Evolutionary conservation across 2,797 vertebrate species (phyloP), one percentile per base, ranked within the genome.

Genomic region (Orestias chungarensis): DNA sequence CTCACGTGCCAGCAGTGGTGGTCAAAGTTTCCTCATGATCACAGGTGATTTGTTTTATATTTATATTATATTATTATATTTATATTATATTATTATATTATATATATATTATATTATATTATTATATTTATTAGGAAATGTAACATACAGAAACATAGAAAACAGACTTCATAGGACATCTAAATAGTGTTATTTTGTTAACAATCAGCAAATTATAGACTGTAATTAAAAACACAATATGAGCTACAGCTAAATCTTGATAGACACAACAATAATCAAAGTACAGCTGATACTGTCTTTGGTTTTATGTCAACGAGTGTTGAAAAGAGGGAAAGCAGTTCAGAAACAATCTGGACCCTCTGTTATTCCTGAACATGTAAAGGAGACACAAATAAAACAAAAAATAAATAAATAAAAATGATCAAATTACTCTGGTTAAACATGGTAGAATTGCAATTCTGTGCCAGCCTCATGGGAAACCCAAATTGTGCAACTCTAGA

Each of bases 1-100:
- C 92, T 95, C 82, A 94, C 78, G 70, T 99, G 98, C 80, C 98
- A 99, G 68, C 94, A 88, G 50, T 99, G 98, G 98, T 95, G 91
- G 84, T 94, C 94, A 66, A 98, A 93, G 33, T 96, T 96, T 64
- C 98, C 98, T 14, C 96, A 98, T 0, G 97, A 98, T 59, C 55
- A 59, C 55, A 59, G 55, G 29, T 46, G 40, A 6, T 47, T 50
- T 55, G 0, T 25, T 70, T 40, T 25, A n/a, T n/a, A n/a, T n/a
- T n/a, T n/a, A n/a, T n/a, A n/a, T n/a, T n/a, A n/a, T n/a, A n/a
- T n/a, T n/a, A n/a, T n/a, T n/a, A n/a, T n/a, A n/a, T n/a, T n/a
- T n/a, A n/a, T n/a, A n/a, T n/a, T n/a, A n/a, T n/a, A n/a, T n/a
- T n/a, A n/a, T n/a, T n/a, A n/a, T n/a, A n/a, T n/a, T n/a, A n/a